These are phyloP conservation scores for Otis tarda DNA, from an alignment of 2,113 vertebrate genomes.

Conservation along the genomic window DNA sequence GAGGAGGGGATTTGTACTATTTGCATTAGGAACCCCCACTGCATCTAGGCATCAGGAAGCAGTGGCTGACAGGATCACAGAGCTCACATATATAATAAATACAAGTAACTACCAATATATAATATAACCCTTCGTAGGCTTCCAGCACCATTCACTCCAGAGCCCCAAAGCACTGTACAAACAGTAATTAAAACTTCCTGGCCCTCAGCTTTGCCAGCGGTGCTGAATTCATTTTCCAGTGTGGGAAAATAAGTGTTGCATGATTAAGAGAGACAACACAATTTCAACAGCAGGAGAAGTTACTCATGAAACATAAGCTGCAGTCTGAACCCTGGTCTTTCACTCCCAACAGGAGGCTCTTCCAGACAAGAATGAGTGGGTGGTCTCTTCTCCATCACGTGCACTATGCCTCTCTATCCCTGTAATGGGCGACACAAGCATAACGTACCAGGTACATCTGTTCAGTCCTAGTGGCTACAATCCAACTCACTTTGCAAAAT, in stretches of 20 bases:
- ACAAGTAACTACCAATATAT: neutral
- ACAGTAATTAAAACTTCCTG: slow-evolving; percentile 29
- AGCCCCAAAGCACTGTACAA: neutral
- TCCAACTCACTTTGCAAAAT: neutral
- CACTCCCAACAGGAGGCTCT: neutral
- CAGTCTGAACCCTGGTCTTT: neutral
- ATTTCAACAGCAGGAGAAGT: neutral
- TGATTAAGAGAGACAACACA: neutral
- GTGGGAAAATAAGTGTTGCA: slow-evolving; percentile 23
- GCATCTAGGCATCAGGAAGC: neutral
- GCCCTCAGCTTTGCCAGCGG: neutral
- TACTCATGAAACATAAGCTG: neutral
- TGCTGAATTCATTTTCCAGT: slow-evolving; percentile 27
- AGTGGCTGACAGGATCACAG: neutral
- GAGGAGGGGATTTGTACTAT: neutral
- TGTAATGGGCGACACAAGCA: neutral
- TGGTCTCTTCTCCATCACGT: neutral
- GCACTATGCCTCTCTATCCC: accelerated
- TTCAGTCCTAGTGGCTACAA: neutral
- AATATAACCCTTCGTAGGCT: neutral
- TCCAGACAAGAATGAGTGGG: neutral
- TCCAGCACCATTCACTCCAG: neutral
- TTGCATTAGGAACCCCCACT: neutral
- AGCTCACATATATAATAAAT: neutral
- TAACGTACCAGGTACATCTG: neutral